Percentiles rank a stretch among this genome's conserved stretches.
Evolutionary conservation across 1,140 invertebrate species (phyloP).

Genomic region (Pachyrhynchus sulphureomaculatus): DNA sequence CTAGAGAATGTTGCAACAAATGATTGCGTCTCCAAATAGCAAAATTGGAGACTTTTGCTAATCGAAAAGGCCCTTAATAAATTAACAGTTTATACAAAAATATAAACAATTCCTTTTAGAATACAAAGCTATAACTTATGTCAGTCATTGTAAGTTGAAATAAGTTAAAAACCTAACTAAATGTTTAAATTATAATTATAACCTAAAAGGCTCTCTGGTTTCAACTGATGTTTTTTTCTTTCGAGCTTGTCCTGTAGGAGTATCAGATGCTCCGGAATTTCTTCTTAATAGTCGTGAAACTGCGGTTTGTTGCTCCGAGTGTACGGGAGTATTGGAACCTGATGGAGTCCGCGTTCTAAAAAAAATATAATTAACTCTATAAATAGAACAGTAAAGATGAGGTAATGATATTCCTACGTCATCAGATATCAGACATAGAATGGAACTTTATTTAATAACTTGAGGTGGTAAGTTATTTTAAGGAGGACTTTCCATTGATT

Average conservation of each 20-base stretch:
- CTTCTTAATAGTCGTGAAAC: conserved; percentile 64
- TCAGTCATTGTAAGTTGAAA: conserved; percentile 49
- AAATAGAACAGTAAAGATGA: background rate
- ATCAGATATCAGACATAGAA: too few relatives aligned
- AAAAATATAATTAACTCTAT: conserved; percentile 25
- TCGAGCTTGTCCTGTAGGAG: conserved; percentile 56
- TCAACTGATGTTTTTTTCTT: conserved; percentile 60
- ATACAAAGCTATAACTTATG: conserved; percentile 43
- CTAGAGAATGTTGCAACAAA: conserved; percentile 27
- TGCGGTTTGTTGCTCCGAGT: conserved; percentile 60
- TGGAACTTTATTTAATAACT: too few relatives aligned
- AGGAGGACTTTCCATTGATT: too few relatives aligned
- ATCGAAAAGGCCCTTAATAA: conserved; percentile 33
- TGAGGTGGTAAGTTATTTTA: too few relatives aligned
- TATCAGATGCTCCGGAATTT: conserved; percentile 66
- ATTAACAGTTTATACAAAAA: conserved; percentile 48
- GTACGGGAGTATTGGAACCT: conserved; percentile 67
- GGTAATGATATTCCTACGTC: background rate
- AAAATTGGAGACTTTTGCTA: conserved; percentile 44
- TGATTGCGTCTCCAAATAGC: conserved; percentile 21
- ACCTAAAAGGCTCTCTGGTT: conserved; percentile 65
- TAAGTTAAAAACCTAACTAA: conserved; percentile 37
- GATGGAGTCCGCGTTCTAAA: conserved; percentile 68
- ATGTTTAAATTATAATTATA: conserved; percentile 53
- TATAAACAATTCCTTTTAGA: conserved; percentile 46